Conservation (phyloP, 2,797 vertebrate species). For the Cirrhinus molitorella region DNA sequence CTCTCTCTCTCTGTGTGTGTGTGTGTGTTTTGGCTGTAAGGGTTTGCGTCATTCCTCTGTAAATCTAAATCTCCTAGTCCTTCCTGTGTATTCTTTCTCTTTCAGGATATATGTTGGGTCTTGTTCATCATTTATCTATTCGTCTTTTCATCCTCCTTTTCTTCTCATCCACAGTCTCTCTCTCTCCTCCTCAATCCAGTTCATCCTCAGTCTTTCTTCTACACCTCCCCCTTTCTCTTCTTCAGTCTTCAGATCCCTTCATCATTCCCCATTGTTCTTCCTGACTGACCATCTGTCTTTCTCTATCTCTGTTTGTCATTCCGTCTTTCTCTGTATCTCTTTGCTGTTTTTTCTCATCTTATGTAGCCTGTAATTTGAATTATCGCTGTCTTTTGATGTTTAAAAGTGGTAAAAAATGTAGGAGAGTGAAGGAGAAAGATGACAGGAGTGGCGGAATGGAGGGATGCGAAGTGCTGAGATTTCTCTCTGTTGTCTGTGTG, state of each 20-base stretch:
- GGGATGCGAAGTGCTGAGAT: slow-evolving; percentile 5
- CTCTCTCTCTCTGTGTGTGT: slow-evolving; percentile 32
- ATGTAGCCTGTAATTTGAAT: neutral
- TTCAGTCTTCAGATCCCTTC: slow-evolving; percentile 17
- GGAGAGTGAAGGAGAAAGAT: neutral
- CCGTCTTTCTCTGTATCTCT: neutral
- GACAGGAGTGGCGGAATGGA: neutral
- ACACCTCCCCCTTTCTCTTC: neutral
- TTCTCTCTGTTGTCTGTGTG: slow-evolving; percentile 13
- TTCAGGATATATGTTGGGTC: neutral
- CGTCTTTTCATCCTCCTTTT: neutral
- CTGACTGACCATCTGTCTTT: slow-evolving; percentile 28
- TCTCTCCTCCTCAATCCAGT: neutral
- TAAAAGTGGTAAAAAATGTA: neutral
- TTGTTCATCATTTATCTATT: slow-evolving; percentile 22
- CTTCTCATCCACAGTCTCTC: neutral
- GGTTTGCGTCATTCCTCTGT: slow-evolving; percentile 27
- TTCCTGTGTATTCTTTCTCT: neutral
- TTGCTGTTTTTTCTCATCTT: neutral
- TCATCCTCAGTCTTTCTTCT: neutral
- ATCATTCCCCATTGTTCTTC: slow-evolving; percentile 12
- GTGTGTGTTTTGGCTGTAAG: slow-evolving; percentile 16
- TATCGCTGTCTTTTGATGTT: slow-evolving; percentile 10
- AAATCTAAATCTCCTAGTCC: slow-evolving; percentile 13
- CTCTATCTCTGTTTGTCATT: slow-evolving; percentile 4